Base-by-base conservation (phyloP, 2,797 vertebrate species). In the Bovichtus diacanthus region DNA sequence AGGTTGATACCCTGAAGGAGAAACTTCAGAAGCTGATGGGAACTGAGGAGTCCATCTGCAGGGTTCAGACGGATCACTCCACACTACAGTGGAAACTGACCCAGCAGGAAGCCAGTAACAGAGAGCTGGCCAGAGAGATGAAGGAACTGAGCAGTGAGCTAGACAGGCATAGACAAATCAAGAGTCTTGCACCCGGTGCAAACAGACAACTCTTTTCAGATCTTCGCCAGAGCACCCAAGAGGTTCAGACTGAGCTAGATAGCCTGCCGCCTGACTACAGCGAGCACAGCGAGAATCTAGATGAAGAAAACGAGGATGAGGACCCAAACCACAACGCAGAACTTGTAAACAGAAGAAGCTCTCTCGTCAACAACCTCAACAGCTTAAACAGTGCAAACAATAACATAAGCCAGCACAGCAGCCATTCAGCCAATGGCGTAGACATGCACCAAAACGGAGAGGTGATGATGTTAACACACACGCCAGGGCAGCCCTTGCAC, bases 51-150 rank as follows among this genome's bases (percentile, higher is more conserved):
- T 94, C 96, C 9, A 96, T 99, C 85, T 95, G 96, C 90, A 96
- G 94, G 72, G 93, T 98, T 75, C 96, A 96, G 86, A 95, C 94
- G 25, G 96, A 98, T 86, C 96, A 98, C 43, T 95, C 95, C 3
- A 67, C 93, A 62, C 89, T 99, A 76, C 96, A 98, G 84, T 97
- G 93, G 77, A 99, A 97, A 90, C 93, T 99, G 59, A 93, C 90
- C 54, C 97, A 97, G 85, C 98, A 99, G 88, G 98, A 99, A 90
- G 94, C 94, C 70, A 96, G 95, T 81, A 99, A 99, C 91, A 96
- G 94, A 85, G 97, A 98, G 76, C 85, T 99, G 80, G 95, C 94
- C 49, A 96, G 91, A 91, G 97, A 99, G 92, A 98, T 97, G 90
- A 97, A 97, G 86, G 96, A 92, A 46, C 95, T 99, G 74, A 96